phyloP scores from a whole-genome alignment of 2,797 vertebrate genomes.

The Poecilia wingei region DNA sequence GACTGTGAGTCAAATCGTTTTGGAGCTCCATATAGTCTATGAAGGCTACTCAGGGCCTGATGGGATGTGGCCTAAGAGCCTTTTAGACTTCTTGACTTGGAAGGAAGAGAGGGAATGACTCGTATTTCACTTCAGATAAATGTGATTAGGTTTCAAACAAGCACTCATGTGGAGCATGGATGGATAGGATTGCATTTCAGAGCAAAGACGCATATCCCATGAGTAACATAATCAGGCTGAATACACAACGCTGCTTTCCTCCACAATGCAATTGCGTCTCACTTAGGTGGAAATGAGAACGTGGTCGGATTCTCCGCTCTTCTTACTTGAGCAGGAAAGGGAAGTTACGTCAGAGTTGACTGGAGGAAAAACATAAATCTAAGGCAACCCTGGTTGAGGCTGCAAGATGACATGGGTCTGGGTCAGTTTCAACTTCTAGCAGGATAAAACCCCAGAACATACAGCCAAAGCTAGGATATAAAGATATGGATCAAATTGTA shows the following conservation, averaged over 20 bases:
- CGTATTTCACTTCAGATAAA: constrained; percentile 65
- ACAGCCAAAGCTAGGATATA: background rate
- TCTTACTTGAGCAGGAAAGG: background rate
- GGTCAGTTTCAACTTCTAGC: background rate
- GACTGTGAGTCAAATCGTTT: constrained; percentile 15
- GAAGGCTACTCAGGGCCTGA: constrained; percentile 29
- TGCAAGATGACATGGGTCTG: too few relatives aligned
- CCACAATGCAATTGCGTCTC: constrained; percentile 50
- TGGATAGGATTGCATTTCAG: constrained; percentile 62
- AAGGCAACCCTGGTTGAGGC: background rate
- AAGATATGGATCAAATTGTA: background rate
- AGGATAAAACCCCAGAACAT: background rate
- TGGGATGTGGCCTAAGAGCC: constrained; percentile 37
- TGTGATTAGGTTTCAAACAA: constrained; percentile 71
- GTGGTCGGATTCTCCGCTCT: background rate
- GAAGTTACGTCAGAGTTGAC: background rate
- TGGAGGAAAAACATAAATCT: background rate
- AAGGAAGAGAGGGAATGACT: constrained; percentile 57
- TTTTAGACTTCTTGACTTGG: constrained; percentile 44
- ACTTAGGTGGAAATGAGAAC: constrained; percentile 38
- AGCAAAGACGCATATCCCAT: constrained; percentile 61
- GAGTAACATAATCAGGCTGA: constrained; percentile 73
- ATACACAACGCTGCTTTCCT: constrained; percentile 42
- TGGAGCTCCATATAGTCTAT: constrained; percentile 18
- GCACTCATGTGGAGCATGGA: constrained; percentile 65